Conservation (phyloP, 1,140 invertebrate genomes). For the Triops longicaudatus region DNA sequence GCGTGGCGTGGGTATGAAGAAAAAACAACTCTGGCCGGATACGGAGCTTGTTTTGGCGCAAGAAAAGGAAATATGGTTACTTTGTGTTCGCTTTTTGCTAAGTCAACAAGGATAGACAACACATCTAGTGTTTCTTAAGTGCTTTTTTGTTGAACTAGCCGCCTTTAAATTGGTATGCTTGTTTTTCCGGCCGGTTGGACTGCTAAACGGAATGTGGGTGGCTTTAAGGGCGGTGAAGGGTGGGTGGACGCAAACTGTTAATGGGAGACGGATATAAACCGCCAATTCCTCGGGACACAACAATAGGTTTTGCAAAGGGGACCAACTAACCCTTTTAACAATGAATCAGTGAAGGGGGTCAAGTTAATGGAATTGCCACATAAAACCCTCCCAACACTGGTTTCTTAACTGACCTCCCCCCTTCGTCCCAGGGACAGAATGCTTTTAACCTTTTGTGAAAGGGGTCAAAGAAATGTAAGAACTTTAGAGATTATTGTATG, state of each 20-base stretch:
- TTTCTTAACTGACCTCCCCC: no score
- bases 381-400: neutral
- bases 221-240: neutral
- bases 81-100: neutral
- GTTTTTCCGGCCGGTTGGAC: neutral
- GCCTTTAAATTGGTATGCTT: neutral
- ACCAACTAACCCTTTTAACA: neutral
- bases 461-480: no score
- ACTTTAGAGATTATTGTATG: no score
- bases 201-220: no score
- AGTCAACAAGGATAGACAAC: neutral
- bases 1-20: no score
- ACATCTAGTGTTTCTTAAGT: neutral
- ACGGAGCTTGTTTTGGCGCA: no score
- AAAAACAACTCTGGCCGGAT: no score
- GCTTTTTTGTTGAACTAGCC: neutral
- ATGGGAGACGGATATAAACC: constrained; percentile 2
- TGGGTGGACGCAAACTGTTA: neutral
- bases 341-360: neutral
- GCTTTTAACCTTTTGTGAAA: no score
- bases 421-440: no score
- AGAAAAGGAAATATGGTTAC: no score
- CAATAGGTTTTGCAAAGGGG: neutral
- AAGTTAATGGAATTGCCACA: neutral
- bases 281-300: neutral